Conservation (phyloP, 2,113 vertebrate species). For the Vicugna pacos region DNA sequence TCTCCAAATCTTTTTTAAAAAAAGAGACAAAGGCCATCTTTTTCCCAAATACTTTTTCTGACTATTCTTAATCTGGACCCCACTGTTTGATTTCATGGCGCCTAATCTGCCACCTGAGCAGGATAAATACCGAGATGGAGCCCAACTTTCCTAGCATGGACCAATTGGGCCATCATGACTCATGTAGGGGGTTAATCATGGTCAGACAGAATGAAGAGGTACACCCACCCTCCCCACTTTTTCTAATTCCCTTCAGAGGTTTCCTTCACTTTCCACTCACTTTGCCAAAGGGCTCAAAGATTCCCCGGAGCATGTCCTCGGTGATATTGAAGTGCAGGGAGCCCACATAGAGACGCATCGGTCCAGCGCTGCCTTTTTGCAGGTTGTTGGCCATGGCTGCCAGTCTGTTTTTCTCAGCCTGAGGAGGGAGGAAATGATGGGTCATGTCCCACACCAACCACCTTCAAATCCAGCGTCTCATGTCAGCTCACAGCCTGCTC, state of each 20-base stretch:
- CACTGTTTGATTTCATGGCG: background rate
- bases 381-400: conserved; percentile 83
- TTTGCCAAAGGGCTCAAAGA: conserved; percentile 87
- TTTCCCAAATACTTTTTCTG: background rate
- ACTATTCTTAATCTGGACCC: background rate
- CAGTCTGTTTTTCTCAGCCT: conserved; percentile 86
- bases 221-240: background rate
- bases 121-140: background rate
- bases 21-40: background rate
- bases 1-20: background rate
- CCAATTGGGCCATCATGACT: background rate
- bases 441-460: background rate
- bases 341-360: conserved; percentile 82
- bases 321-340: conserved; percentile 85
- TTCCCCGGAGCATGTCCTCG: conserved; percentile 85
- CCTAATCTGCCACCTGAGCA: background rate
- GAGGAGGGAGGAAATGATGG: background rate
- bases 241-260: background rate
- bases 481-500: background rate
- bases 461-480: background rate
- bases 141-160: background rate
- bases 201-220: background rate
- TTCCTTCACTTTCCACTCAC: conserved; percentile 53
- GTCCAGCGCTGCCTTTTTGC: conserved; percentile 81
- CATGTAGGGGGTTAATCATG: background rate